Percentiles rank a stretch among this genome's conserved stretches.
Evolutionary conservation across 2,888 invertebrate species (phyloP).

Genomic region (Eulithis prunata): DNA sequence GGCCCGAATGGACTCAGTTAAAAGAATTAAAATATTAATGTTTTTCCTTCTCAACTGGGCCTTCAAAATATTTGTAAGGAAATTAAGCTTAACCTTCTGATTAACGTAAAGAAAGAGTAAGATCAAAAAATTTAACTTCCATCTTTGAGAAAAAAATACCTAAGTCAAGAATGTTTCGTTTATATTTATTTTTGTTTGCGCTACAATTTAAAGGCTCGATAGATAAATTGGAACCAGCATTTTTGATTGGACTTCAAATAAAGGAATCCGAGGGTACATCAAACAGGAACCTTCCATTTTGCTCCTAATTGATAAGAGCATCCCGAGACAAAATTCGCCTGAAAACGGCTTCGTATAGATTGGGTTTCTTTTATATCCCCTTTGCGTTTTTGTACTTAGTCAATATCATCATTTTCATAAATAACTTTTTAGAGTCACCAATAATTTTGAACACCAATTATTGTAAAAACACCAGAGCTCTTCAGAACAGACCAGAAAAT

Average conservation of each 20-base stretch:
- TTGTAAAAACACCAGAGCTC: too few relatives aligned
- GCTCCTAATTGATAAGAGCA: neutral
- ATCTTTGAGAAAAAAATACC: too few relatives aligned
- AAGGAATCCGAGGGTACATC: neutral
- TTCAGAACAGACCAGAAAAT: too few relatives aligned
- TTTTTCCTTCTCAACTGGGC: too few relatives aligned
- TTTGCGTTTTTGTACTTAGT: neutral
- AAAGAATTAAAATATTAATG: too few relatives aligned
- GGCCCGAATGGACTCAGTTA: too few relatives aligned
- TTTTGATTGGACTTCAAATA: neutral
- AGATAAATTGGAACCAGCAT: neutral
- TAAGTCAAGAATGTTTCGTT: neutral
- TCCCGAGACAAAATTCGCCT: neutral
- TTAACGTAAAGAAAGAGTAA: too few relatives aligned
- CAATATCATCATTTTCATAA: neutral
- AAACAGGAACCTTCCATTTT: conserved; percentile 6
- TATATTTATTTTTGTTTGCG: neutral
- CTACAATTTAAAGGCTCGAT: neutral
- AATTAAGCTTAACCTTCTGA: too few relatives aligned
- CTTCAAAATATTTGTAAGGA: too few relatives aligned
- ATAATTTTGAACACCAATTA: too few relatives aligned
- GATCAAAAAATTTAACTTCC: too few relatives aligned
- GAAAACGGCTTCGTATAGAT: neutral
- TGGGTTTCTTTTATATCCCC: neutral
- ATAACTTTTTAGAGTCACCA: too few relatives aligned